Evolutionary conservation across 2,797 vertebrate species (phyloP).

Genomic region (Pseudomugil tenellus): DNA sequence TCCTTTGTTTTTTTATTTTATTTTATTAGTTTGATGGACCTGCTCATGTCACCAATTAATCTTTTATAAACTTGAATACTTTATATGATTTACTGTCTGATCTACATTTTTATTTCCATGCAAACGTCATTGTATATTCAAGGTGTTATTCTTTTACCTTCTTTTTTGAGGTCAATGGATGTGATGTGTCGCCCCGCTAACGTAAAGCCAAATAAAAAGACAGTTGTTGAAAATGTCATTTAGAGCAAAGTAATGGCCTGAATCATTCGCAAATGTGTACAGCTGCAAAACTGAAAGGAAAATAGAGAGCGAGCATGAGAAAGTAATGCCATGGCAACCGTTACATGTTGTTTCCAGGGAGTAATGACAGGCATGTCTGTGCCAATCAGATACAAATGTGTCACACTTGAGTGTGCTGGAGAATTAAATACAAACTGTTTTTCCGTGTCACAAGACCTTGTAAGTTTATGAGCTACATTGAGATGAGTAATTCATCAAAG

Average conservation of each 20-base stretch:
- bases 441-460: not conserved
- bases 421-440: conserved; percentile 5
- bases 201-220: conserved; percentile 28
- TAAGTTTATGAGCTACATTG: not conserved
- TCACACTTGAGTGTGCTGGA: conserved; percentile 16
- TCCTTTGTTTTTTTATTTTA: conserved; percentile 38
- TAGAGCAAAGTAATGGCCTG: conserved; percentile 41
- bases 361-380: conserved; percentile 23
- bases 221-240: conserved; percentile 53
- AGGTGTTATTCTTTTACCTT: not conserved
- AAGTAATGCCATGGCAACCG: conserved; percentile 32
- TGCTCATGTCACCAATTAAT: conserved; percentile 18
- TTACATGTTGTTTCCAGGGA: conserved; percentile 35
- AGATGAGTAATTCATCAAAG: not conserved
- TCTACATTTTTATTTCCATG: conserved; percentile 1
- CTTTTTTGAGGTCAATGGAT: conserved; percentile 14
- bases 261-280: conserved; percentile 36
- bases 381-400: conserved; percentile 34
- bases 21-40: too few relatives aligned
- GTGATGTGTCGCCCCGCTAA: conserved; percentile 13
- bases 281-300: conserved; percentile 30
- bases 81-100: not conserved
- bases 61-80: conserved; percentile 24
- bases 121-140: not conserved
- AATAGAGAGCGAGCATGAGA: not conserved